A percentile compares a stretch with the other conserved stretches of the same genome.
phyloP scores from a whole-genome alignment of 1,140 invertebrate genomes.

The Teleopsis dalmanni region DNA sequence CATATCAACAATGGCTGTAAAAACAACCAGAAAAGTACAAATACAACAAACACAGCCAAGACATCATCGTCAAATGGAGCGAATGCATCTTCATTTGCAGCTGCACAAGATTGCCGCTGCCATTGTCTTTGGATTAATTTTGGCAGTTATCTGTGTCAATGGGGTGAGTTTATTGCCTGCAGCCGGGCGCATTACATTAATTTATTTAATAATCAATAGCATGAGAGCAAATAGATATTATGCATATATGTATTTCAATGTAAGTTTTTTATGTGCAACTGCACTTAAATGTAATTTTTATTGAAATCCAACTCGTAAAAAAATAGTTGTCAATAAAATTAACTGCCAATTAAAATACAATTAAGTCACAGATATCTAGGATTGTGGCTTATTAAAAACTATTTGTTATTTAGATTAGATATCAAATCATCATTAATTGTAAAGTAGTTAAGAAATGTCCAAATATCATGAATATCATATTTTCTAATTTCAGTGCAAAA shows the following conservation, averaged over 20 bases:
- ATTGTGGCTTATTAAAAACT: too few relatives aligned
- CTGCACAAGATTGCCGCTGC: conserved; percentile 11
- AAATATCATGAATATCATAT: too few relatives aligned
- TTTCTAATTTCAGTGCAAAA: too few relatives aligned
- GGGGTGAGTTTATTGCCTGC: conserved; percentile 28
- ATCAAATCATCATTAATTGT: too few relatives aligned
- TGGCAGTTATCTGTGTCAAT: conserved; percentile 40
- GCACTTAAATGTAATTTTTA: neutral
- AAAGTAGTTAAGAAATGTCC: too few relatives aligned
- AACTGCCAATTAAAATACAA: neutral
- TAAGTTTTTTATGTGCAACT: neutral
- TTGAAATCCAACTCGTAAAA: neutral
- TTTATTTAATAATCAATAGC: neutral
- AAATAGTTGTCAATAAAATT: neutral
- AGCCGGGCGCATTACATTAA: neutral
- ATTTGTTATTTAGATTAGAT: too few relatives aligned
- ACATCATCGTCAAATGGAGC: too few relatives aligned
- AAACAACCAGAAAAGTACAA: too few relatives aligned
- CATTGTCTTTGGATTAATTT: conserved; percentile 32
- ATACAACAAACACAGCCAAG: too few relatives aligned
- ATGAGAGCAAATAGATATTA: neutral
- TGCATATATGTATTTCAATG: neutral
- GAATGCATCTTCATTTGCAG: conserved; percentile 21
- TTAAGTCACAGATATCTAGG: too few relatives aligned
- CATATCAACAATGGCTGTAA: too few relatives aligned